Evolutionary conservation across 2,888 invertebrate species (phyloP), one percentile per base, ranked within the genome.

Genomic region (Leptura quadrifasciata): DNA sequence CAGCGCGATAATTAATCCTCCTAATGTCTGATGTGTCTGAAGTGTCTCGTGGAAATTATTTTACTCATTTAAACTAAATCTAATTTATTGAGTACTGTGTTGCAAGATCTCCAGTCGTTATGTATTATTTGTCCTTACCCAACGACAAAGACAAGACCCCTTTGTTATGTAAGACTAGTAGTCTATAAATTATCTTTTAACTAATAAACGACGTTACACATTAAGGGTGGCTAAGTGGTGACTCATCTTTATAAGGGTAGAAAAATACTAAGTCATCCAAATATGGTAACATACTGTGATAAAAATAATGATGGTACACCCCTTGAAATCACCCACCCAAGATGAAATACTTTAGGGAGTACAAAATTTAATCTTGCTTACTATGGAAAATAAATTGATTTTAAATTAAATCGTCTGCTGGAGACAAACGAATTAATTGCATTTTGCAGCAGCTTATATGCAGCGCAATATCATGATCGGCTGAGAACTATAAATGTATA

Each of bases 251-350:
- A 21, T 67, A 63, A 76, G 79, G 79, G 75, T 20, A 24, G 68
- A 72, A 68, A 71, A 74, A 73, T 74, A 64, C 69, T 72, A 76
- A 63, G 78, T 76, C 79, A 76, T 79, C 79, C 31, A 31, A 31
- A 31, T 60, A 47, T 47, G 47, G 60, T 60, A 60, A 60, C 60
- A 60, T 24, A 31, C 5, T 60, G 31, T 31, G 27, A 60, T 17
- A 60, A 60, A 58, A 31, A 27, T 31, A 60, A 31, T 8, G 17
- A 60, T 31, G 6, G 60, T n/a, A n/a, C n/a, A 31, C 27, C 60
- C 60, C 60, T 60, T 17, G 27, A 47, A 47, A 5, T 47, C 47
- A 47, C 60, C 17, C 31, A 60, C 8, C 24, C n/a, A 60, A 24
- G 27, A 60, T 8, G n/a, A 18, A 60, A 60, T 31, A 31, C n/a